These are phyloP conservation scores for Calonectris borealis DNA, from an alignment of 2,113 vertebrate genomes.

Conservation along the genomic window DNA sequence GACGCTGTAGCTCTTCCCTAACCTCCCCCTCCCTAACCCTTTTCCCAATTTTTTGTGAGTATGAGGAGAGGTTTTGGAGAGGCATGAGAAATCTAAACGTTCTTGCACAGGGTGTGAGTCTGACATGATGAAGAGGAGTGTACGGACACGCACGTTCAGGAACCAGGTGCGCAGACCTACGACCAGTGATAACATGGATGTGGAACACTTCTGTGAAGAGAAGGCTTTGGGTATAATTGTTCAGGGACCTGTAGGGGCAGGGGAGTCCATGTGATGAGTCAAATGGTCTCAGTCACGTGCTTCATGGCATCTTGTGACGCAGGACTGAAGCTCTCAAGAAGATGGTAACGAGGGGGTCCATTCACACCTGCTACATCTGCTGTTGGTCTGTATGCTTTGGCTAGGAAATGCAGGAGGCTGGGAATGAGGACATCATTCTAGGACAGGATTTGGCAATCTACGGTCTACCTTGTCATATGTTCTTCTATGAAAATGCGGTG, in stretches of 20 bases:
- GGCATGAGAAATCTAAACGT: neutral
- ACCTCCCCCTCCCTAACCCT: neutral
- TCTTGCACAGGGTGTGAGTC: rapidly evolving
- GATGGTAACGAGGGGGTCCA: neutral
- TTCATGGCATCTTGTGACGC: neutral
- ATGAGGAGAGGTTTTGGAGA: neutral
- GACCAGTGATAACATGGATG: rapidly evolving
- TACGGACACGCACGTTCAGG: rapidly evolving
- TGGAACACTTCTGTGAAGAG: neutral
- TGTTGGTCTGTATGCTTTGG: neutral
- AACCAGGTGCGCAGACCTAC: rapidly evolving
- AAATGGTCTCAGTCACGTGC: rapidly evolving
- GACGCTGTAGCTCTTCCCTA: neutral
- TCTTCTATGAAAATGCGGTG: neutral
- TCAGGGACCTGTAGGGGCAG: neutral
- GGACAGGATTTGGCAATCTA: neutral
- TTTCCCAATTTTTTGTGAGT: neutral
- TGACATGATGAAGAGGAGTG: rapidly evolving
- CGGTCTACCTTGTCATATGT: rapidly evolving
- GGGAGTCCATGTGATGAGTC: neutral
- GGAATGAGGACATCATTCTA: neutral
- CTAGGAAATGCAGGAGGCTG: no score
- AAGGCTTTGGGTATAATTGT: neutral
- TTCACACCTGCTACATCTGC: neutral
- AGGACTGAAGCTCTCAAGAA: neutral